Base-by-base conservation (phyloP, 2,797 vertebrate genomes). In the Fistularia commersonii region DNA sequence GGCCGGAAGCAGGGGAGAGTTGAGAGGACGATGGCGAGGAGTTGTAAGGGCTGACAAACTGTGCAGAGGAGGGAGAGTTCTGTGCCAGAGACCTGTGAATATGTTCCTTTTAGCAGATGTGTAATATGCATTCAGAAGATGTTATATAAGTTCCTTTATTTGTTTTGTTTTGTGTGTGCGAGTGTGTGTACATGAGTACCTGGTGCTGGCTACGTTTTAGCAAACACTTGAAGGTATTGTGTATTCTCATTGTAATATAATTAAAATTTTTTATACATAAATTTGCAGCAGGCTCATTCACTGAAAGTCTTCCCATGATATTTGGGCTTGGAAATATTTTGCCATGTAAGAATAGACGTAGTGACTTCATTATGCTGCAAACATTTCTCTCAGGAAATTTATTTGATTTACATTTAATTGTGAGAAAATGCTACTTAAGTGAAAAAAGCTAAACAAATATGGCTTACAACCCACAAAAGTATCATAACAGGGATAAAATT, bases 211-310 rank as follows among this genome's bases (percentile, higher is more conserved):
- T 89, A 78, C 52, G 0, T 72, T 77, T 83, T 74, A 84, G 90
- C 89, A 84, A 86, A 85, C 86, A 67, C 86, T 69, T 69, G 81
- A 88, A 84, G 82, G 81, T 88, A 84, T 90, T 88, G 90, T 93
- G 91, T 90, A 76, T 90, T 86, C 84, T 93, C 72, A 55, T 92
- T 95, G 92, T 93, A 92, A 93, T 85, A 94, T 91, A 95, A 95
- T 92, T 89, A 93, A 91, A 90, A 87, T 84, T 88, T 95, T 95
- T 96, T 94, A 91, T 93, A 95, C 82, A 88, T 83, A 75, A 66
- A 54, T 41, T 11, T 4, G 49, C 43, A 0, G 11, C 37, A 6
- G 71, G 13, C 37, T 81, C 13, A 0, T 83, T 72, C 4, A 23
- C 23, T 23, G 23, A 23, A 23, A 23, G 23, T 23, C 23, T 23